phyloP scores from a whole-genome alignment of 2,113 vertebrate species.

The western clawed frog (Xenopus tropicalis) region DNA sequence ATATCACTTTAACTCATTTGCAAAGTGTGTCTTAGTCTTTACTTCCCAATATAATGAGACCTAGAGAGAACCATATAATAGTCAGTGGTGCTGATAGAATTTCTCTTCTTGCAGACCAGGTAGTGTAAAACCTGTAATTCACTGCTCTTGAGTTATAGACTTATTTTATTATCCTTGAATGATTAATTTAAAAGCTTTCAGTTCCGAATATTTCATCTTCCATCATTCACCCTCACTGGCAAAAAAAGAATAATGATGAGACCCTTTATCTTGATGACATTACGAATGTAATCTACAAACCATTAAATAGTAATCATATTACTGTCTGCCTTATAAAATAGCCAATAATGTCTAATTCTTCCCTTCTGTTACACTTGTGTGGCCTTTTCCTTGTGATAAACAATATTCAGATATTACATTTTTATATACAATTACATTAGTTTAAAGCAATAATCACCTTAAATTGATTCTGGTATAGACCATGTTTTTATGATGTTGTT shows the following conservation, averaged over 20 bases:
- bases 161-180: conserved; percentile 37
- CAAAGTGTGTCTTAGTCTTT: too few species aligned
- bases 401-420: background rate
- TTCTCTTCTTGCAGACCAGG: conserved; percentile 7
- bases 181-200: conserved; percentile 41
- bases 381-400: background rate
- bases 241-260: conserved; percentile 32
- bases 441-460: too few species aligned
- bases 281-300: conserved; percentile 37
- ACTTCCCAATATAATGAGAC: background rate
- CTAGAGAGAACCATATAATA: conserved; percentile 13
- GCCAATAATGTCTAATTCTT: conserved; percentile 58
- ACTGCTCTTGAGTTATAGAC: conserved; percentile 35
- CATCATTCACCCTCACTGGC: conserved; percentile 33
- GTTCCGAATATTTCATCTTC: conserved; percentile 34
- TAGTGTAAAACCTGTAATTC: conserved; percentile 22
- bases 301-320: conserved; percentile 50
- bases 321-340: conserved; percentile 58
- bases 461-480: too few species aligned
- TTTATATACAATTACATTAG: too few species aligned
- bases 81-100: conserved; percentile 8
- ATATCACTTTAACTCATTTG: too few species aligned
- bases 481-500: too few species aligned
- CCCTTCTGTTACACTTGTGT: background rate
- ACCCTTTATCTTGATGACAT: conserved; percentile 33